Conservation (phyloP, 92 coral and sea anemone species). For the Porites evermanni region DNA sequence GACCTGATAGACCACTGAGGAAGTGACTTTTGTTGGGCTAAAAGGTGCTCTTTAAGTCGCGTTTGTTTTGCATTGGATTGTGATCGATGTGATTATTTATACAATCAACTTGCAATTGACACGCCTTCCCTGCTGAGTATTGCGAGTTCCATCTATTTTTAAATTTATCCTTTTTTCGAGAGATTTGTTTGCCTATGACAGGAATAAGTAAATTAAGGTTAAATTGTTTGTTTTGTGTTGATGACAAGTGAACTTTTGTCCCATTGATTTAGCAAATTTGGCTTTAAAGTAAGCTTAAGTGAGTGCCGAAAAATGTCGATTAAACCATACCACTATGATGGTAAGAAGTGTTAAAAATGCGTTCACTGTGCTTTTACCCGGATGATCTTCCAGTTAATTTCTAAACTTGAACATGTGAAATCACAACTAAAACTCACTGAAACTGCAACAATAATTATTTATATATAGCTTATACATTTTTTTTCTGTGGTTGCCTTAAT, state of each 20-base stretch:
- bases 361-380: no score
- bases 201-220: neutral
- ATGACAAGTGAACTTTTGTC: neutral
- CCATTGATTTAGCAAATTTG: neutral
- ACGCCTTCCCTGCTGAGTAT: neutral
- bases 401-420: no score
- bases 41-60: neutral
- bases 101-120: neutral
- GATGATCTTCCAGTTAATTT: no score
- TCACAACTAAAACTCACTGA: no score
- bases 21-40: constrained; percentile 13
- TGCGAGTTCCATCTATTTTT: neutral
- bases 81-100: constrained; percentile 7
- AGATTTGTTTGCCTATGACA: neutral
- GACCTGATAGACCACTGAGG: neutral
- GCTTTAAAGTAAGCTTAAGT: neutral
- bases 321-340: neutral
- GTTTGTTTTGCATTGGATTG: neutral
- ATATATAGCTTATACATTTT: neutral
- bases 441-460: neutral
- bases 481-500: neutral
- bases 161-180: neutral
- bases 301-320: neutral
- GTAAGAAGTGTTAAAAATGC: no score
- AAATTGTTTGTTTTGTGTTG: neutral